Evolutionary conservation across 2,888 invertebrate species (phyloP).

Genomic region (Cylloceria caligata): DNA sequence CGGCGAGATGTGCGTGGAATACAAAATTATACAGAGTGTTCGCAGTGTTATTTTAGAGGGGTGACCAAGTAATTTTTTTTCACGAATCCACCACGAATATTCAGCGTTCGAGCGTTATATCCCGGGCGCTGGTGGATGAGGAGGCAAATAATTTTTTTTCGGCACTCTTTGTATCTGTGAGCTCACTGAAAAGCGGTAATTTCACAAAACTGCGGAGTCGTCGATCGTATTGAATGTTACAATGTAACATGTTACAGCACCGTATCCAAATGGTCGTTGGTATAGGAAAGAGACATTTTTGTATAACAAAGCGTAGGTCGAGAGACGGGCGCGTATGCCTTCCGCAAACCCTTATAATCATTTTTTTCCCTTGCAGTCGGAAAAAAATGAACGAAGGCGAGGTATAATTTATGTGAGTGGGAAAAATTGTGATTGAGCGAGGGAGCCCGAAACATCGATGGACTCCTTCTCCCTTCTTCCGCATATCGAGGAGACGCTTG

Average conservation of each 20-base stretch:
- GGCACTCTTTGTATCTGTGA: not conserved
- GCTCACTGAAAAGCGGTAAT: not conserved
- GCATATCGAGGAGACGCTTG: constrained; percentile 47
- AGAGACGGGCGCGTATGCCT: not conserved
- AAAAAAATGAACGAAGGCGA: constrained; percentile 21
- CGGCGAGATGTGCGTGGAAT: constrained; percentile 59
- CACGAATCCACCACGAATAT: constrained; percentile 75
- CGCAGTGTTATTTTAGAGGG: constrained; percentile 78
- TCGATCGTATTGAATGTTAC: not conserved
- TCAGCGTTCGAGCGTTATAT: constrained; percentile 67
- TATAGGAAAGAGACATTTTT: not conserved
- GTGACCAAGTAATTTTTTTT: constrained; percentile 75
- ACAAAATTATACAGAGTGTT: constrained; percentile 50
- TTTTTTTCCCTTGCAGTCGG: constrained; percentile 12
- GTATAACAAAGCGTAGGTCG: constrained; percentile 21
- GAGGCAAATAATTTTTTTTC: constrained; percentile 23
- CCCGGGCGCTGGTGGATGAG: constrained; percentile 1
- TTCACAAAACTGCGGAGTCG: not conserved
- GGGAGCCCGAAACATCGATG: constrained; percentile 2
- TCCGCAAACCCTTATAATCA: not conserved
- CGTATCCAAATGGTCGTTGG: constrained; percentile 10
- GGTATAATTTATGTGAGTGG: constrained; percentile 28
- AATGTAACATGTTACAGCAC: not conserved
- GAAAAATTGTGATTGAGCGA: constrained; percentile 33
- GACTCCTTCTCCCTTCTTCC: constrained; percentile 25